Evolutionary conservation across 2,797 vertebrate species (phyloP), one percentile per base, ranked within the genome.

Genomic region (Diceros bicornis): DNA sequence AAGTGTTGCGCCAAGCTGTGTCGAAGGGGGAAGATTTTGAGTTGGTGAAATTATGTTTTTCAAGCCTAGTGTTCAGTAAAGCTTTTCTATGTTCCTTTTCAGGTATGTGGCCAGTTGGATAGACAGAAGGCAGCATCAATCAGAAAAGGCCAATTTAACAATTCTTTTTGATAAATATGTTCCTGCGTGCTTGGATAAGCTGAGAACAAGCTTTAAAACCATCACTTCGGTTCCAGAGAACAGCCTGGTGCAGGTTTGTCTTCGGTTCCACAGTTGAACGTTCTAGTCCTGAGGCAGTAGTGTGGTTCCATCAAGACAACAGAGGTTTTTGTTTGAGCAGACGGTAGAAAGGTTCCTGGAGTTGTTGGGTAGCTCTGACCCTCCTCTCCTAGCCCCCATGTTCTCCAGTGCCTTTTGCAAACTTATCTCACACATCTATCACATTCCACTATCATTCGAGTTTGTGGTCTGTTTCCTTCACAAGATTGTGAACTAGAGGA

Each of bases 161-260:
- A 99, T 99, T 97, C 98, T 99, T 62, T 99, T 99, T 98, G 99
- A 99, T 98, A 99, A 99, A 98, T 99, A 99, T 23, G 81, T 99
- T 74, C 99, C 99, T 59, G 98, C 97, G 1, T 99, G 99, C 98
- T 97, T 99, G 20, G 99, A 99, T 86, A 99, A 99, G 97, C 99
- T 99, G 97, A 99, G 98, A 98, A 99, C 97, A 86, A 98, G 98
- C 29, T 99, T 99, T 97, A 99, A 99, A 98, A 99, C 99, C n/a
- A 98, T 99, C 96, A 99, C 98, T 89, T 98, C 98, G 18, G 94
- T 99, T 95, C 98, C 99, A 52, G 99, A 99, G 97, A 99, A 97
- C 97, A 99, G 99, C 85, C 98, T 99, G 98, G 98, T 99, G 77
- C 99, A 99, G 99, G 99, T 99, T 97, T 18, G 94, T 52, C 64